Base-by-base conservation (phyloP, 2,888 invertebrate species). In the Gasteruption jaculator region DNA sequence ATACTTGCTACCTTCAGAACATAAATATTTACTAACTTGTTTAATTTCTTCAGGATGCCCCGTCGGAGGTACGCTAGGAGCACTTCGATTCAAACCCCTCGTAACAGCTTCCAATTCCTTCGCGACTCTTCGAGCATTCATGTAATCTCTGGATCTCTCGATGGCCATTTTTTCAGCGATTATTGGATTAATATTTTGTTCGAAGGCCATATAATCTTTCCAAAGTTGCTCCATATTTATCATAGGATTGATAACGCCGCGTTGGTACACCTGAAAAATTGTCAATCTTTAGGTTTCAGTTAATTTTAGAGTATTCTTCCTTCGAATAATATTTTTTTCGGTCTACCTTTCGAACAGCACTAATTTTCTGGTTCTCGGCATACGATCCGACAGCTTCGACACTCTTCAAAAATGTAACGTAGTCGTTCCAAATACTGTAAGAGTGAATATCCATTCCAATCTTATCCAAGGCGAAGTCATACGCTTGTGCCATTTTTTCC, bases 401-500 rank as follows among this genome's bases (percentile, higher is more conserved):
- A 34, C 88, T 83, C 70, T 94, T 97, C 43, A 99, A 74, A 70
- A 99, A 99, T 30, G 85, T 86, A 0, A 99, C 91, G 63, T 99
- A 99, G 65, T 99, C 99, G 61, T 90, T 89, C 94, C 97, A 99
- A 46, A 99, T 91, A 6, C 89, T 85, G 69, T 91, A 94, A 0
- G 96, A 92, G 73, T 94, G 91, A 56, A 96, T 87, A 65, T 99
- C 99, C 83, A 99, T 86, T 0, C 99, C 99, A 53, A 99, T 96
- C 74, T 97, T 96, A 50, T 99, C 99, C 50, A 99, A 73, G 0
- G 99, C 97, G 73, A 99, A 99, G 73, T 99, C 97, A 71, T 97
- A 99, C 0, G 99, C 97, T 71, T 99, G 95, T 0, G 97, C 97
- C 90, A 99, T 91, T 76, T 96, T 97, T 71, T 99, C 99, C 66